These are phyloP conservation scores for Cheirogaleus major DNA, from an alignment of 2,797 vertebrate genomes.

Conservation along the genomic window DNA sequence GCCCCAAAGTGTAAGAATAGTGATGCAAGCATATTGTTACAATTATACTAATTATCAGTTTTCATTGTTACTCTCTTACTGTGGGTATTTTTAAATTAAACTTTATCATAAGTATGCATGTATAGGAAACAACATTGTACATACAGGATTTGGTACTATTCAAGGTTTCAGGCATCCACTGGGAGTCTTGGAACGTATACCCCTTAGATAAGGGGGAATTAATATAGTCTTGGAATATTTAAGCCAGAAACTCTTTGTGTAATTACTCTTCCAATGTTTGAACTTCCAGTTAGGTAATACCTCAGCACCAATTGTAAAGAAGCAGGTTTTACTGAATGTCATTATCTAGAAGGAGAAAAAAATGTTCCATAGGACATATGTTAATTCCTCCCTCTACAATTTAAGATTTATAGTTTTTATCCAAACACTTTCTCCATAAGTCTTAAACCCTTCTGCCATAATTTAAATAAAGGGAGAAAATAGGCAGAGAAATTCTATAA, in stretches of 20 bases:
- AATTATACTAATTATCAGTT: background rate
- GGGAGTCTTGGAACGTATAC: background rate
- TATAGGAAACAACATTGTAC: background rate
- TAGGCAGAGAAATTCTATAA: background rate
- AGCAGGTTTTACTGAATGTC: background rate
- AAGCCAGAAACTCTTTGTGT: background rate
- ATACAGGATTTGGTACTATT: background rate
- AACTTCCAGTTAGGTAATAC: background rate
- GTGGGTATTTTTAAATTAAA: background rate
- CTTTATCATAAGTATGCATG: background rate
- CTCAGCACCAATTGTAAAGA: background rate
- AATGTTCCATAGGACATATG: background rate
- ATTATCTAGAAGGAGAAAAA: conserved; percentile 28
- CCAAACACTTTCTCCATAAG: background rate
- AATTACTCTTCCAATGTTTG: background rate
- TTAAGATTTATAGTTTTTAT: conserved; percentile 32
- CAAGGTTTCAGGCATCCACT: background rate
- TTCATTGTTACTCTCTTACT: background rate
- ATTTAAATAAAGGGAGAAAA: background rate
- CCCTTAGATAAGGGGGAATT: background rate
- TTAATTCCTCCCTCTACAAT: background rate
- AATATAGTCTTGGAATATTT: background rate
- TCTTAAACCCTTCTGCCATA: background rate
- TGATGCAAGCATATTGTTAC: background rate
- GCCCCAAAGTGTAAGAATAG: background rate